phyloP scores from a whole-genome alignment of 2,797 vertebrate genomes.

The Neoniphon sammara region DNA sequence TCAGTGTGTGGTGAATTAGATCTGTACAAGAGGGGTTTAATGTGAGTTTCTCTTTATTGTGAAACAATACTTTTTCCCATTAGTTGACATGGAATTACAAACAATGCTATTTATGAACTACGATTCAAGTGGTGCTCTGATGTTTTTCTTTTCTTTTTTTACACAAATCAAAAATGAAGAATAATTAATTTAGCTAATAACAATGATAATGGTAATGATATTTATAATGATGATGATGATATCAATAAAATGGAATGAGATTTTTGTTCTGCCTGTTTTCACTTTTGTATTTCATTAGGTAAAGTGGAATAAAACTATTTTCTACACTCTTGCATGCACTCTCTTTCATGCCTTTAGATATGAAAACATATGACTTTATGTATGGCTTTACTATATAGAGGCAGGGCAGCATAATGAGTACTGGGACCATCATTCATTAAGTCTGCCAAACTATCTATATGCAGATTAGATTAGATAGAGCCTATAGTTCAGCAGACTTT shows the following conservation, averaged over 20 bases:
- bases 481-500: not conserved
- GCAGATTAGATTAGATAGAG: too few species aligned
- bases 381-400: too few species aligned
- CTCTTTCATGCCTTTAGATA: conserved; percentile 26
- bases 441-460: too few species aligned
- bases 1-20: conserved; percentile 56
- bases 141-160: conserved; percentile 61
- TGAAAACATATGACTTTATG: too few species aligned
- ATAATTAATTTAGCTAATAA: conserved; percentile 71
- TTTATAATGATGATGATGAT: conserved; percentile 82
- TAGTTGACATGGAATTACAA: conserved; percentile 68
- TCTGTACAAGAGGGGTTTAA: conserved; percentile 40
- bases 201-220: conserved; percentile 86
- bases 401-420: too few species aligned
- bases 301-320: conserved; percentile 77
- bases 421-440: too few species aligned
- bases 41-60: conserved; percentile 47
- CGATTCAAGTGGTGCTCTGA: conserved; percentile 75
- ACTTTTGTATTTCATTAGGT: conserved; percentile 75
- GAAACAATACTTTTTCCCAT: conserved; percentile 46
- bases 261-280: conserved; percentile 71
- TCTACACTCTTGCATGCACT: conserved; percentile 57
- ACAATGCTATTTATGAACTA: conserved; percentile 79
- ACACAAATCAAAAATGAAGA: conserved; percentile 67
- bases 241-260: conserved; percentile 80